These are phyloP conservation scores for Acrocephalus arundinaceus DNA, from an alignment of 2,113 vertebrate genomes.

Conservation along the genomic window DNA sequence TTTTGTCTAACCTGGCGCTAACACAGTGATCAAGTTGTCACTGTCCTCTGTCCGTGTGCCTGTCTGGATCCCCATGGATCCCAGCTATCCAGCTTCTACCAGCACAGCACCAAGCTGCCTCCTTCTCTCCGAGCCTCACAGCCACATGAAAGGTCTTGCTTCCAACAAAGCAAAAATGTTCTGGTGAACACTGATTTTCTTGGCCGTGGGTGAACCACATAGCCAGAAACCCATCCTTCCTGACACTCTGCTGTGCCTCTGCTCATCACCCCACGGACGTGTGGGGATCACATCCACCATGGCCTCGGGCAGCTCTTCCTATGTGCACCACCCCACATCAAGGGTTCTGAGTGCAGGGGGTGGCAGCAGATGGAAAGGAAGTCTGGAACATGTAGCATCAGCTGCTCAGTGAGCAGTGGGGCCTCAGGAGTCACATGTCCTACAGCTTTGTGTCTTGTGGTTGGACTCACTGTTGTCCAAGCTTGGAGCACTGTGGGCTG, in stretches of 20 bases:
- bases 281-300: neutral
- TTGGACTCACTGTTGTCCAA: neutral
- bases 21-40: no score
- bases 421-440: neutral
- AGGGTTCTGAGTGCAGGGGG: neutral
- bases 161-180: neutral
- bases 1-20: neutral
- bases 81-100: neutral
- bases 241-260: neutral
- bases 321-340: neutral
- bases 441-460: neutral
- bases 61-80: neutral
- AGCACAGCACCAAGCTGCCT: neutral
- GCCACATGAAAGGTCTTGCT: neutral
- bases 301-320: fast-evolving
- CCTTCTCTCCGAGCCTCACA: neutral
- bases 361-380: neutral
- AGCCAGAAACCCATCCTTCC: slow-evolving; percentile 26
- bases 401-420: neutral
- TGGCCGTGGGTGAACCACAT: neutral
- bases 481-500: neutral
- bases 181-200: neutral
- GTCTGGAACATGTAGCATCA: neutral
- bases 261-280: neutral
- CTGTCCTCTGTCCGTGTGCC: neutral